phyloP scores from a whole-genome alignment of 2,888 invertebrate genomes.

The Hofmannophila pseudospretella region DNA sequence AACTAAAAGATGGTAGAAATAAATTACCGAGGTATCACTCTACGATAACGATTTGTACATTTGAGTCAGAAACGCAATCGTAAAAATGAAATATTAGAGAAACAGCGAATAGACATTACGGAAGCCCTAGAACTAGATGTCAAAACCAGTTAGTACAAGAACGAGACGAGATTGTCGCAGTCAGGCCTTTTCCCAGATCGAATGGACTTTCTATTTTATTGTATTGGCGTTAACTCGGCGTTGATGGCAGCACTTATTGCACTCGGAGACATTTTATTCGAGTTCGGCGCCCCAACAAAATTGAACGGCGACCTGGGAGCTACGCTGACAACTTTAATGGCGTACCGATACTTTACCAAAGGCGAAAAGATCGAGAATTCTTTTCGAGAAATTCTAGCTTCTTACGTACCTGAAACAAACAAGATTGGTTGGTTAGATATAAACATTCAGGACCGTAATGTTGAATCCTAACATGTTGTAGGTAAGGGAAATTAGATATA shows the following conservation, averaged over 20 bases:
- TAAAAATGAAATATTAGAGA: neutral
- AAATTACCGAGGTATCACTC: too few species aligned
- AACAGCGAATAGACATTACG: neutral
- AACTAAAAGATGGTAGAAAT: too few species aligned
- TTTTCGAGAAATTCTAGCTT: neutral
- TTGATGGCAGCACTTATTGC: slow-evolving; percentile 73
- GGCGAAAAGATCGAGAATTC: neutral
- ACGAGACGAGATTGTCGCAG: slow-evolving; percentile 11
- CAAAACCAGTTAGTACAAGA: slow-evolving; percentile 3
- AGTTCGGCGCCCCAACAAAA: slow-evolving; percentile 34
- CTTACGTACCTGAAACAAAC: slow-evolving; percentile 50
- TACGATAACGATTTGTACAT: too few species aligned
- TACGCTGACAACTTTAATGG: slow-evolving; percentile 26
- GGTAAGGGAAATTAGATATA: too few species aligned
- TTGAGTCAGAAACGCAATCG: too few species aligned
- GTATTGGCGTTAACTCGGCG: slow-evolving; percentile 68
- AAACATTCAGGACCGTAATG: too few species aligned
- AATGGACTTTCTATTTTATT: slow-evolving; percentile 72
- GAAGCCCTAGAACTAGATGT: too few species aligned
- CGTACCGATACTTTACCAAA: slow-evolving; percentile 25
- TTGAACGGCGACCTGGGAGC: slow-evolving; percentile 41
- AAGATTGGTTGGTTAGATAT: slow-evolving; percentile 5
- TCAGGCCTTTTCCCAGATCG: slow-evolving; percentile 34
- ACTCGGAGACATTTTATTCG: slow-evolving; percentile 56
- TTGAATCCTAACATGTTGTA: too few species aligned